Conservation (phyloP, 1,140 invertebrate genomes). For the Cherax destructor region DNA sequence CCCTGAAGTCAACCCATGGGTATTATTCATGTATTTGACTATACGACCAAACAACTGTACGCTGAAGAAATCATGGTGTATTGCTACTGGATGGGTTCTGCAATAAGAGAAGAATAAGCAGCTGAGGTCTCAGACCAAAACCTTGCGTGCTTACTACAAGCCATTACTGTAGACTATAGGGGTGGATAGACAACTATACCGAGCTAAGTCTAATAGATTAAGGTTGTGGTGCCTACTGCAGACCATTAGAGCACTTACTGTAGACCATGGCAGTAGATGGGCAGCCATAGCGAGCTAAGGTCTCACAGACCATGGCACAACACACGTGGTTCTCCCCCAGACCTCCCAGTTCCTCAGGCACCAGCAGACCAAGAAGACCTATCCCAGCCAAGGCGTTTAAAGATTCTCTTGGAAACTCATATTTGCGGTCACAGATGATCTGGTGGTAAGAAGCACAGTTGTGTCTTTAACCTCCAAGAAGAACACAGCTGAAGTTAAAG, state of each 20-base stretch:
- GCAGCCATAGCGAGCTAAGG: slow-evolving; percentile 66
- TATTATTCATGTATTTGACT: too few relatives aligned
- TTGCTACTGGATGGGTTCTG: too few relatives aligned
- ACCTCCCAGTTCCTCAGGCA: slow-evolving; percentile 62
- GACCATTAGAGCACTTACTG: not conserved
- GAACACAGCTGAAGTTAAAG: too few relatives aligned
- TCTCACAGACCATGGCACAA: slow-evolving; percentile 60
- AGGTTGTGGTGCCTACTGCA: not conserved
- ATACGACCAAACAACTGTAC: too few relatives aligned
- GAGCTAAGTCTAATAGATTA: slow-evolving; percentile 8
- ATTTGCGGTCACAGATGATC: slow-evolving; percentile 46
- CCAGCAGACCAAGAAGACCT: slow-evolving; percentile 62
- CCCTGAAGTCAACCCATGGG: too few relatives aligned
- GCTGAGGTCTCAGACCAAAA: too few relatives aligned
- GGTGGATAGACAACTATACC: slow-evolving; percentile 66
- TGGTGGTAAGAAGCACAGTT: not conserved
- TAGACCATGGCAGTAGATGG: slow-evolving; percentile 39
- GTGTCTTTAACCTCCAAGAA: too few relatives aligned
- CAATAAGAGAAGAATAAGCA: too few relatives aligned
- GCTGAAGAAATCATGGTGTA: too few relatives aligned
- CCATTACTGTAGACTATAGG: not conserved
- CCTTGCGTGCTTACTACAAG: not conserved
- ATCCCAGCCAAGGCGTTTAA: slow-evolving; percentile 61
- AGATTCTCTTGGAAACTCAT: slow-evolving; percentile 48
- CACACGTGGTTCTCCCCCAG: slow-evolving; percentile 53